Evolutionary conservation across 2,113 vertebrate species (phyloP).

Genomic region (Desmodus rotundus): DNA sequence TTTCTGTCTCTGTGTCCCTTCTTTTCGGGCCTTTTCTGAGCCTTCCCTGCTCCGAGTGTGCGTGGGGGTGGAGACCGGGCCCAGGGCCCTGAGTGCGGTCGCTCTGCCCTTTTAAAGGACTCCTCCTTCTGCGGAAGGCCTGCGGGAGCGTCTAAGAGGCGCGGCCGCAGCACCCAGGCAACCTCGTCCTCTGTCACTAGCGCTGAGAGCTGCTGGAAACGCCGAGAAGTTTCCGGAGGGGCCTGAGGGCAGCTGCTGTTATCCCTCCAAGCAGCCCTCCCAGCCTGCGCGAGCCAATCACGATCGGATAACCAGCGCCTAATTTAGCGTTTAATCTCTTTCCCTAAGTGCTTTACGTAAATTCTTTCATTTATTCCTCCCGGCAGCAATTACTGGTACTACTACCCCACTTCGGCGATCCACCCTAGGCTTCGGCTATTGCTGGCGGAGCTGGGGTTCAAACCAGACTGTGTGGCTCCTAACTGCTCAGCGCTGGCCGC

Average conservation of each 20-base stretch:
- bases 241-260: too few species aligned
- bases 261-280: not conserved
- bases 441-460: not conserved
- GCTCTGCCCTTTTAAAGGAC: not conserved
- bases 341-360: not conserved
- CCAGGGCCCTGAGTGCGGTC: accelerated
- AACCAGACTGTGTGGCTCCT: not conserved
- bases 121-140: not conserved
- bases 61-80: accelerated
- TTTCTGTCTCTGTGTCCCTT: not conserved
- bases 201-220: not conserved
- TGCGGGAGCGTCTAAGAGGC: accelerated
- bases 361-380: not conserved
- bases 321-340: not conserved
- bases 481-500: not conserved
- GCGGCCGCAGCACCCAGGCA: accelerated
- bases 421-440: too few species aligned
- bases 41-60: accelerated
- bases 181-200: accelerated
- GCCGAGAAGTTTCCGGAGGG: not conserved
- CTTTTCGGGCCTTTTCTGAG: accelerated
- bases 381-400: not conserved
- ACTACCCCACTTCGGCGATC: not conserved
- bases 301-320: accelerated
- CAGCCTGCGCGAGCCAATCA: not conserved